These are phyloP conservation scores for Ondatra zibethicus DNA, from an alignment of 2,113 vertebrate genomes.

Conservation along the genomic window DNA sequence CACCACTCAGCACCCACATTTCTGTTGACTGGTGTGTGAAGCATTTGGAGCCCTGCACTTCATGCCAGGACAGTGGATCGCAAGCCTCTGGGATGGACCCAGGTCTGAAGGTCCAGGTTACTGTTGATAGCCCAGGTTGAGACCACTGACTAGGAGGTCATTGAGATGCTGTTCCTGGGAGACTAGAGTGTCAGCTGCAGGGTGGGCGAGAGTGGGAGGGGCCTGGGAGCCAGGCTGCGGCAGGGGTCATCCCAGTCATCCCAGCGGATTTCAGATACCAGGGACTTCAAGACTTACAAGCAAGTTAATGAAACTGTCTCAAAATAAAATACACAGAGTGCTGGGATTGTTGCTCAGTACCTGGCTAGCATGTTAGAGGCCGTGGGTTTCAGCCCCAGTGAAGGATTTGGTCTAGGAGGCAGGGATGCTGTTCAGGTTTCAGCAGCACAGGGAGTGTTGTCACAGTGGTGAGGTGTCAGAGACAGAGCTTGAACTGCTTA, in stretches of 20 bases:
- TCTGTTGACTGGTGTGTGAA: neutral
- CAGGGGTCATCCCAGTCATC: neutral
- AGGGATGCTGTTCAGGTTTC: rapidly evolving
- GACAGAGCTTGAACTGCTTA: neutral
- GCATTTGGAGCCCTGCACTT: neutral
- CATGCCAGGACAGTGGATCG: rapidly evolving
- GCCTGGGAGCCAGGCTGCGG: neutral
- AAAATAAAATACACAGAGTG: neutral
- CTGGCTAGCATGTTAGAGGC: neutral
- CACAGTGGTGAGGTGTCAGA: rapidly evolving
- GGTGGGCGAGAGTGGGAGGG: neutral
- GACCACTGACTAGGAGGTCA: neutral
- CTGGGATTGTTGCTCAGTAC: neutral
- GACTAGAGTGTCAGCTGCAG: neutral
- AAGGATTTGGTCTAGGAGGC: neutral
- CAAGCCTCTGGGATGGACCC: neutral
- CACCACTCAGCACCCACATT: neutral
- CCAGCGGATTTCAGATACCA: neutral
- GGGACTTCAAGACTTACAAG: neutral
- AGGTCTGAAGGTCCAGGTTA: neutral
- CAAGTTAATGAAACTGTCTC: neutral
- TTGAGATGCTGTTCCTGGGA: neutral
- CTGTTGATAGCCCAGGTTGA: neutral
- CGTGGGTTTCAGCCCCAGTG: neutral
- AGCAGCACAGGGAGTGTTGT: rapidly evolving